phyloP scores from a whole-genome alignment of 2,113 vertebrate genomes.

The Protomyctophum bolini region DNA sequence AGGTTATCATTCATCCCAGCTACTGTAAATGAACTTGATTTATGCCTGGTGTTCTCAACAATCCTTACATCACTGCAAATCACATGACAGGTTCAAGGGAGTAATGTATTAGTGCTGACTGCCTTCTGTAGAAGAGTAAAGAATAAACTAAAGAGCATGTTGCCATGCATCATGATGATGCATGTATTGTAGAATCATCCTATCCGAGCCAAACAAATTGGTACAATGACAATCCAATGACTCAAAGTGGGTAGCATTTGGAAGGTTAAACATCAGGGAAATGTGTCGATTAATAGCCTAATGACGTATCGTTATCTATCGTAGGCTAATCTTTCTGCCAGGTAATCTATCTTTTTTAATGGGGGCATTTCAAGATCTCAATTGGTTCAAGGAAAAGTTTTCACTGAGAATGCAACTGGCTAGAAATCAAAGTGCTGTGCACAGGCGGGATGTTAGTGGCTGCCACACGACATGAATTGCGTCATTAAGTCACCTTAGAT shows the following conservation, averaged over 20 bases:
- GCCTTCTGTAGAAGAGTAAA: not conserved
- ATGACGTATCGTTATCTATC: too few relatives aligned
- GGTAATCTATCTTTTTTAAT: too few relatives aligned
- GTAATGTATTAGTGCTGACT: not conserved
- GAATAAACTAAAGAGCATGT: not conserved
- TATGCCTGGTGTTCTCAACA: not conserved
- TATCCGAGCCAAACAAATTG: slow-evolving; percentile 30
- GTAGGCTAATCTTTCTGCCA: too few relatives aligned
- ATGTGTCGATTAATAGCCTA: too few relatives aligned
- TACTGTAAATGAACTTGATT: not conserved
- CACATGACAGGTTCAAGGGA: not conserved
- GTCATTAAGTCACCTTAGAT: too few relatives aligned
- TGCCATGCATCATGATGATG: not conserved
- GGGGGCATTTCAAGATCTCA: too few relatives aligned
- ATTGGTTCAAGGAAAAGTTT: not conserved
- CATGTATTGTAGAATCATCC: not conserved
- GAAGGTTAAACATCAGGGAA: too few relatives aligned
- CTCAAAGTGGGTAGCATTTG: too few relatives aligned
- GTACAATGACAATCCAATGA: not conserved
- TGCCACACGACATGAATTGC: too few relatives aligned
- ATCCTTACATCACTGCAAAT: slow-evolving; percentile 3
- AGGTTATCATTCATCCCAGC: not conserved
- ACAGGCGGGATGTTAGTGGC: too few relatives aligned
- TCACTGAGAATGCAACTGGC: too few relatives aligned
- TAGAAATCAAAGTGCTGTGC: too few relatives aligned